Evolutionary conservation across 2,797 vertebrate species (phyloP), one percentile per base, ranked within the genome.

Genomic region (Takifugu ocellatus): DNA sequence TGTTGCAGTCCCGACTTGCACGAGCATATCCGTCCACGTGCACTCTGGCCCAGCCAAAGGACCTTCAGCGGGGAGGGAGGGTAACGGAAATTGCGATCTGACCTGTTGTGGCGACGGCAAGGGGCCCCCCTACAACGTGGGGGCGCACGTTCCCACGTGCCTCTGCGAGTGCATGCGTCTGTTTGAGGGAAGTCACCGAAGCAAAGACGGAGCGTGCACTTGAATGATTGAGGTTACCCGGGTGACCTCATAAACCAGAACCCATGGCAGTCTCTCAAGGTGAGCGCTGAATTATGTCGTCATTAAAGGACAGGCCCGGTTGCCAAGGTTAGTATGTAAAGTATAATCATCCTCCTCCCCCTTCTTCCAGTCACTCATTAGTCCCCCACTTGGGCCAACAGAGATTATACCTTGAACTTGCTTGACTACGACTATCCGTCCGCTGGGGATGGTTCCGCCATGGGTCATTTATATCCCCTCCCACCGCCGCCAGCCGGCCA

Each of bases 301-400:
- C 90, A 92, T 92, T 93, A 92, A 91, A 92, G 91, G 91, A 92
- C 90, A 88, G 85, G 82, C 82, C 84, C 81, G 83, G 87, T 90
- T 90, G 89, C 90, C 91, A 92, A 92, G 91, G 92, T 92, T 92
- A 90, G 90, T 91, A 93, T 92, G 91, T 92, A 92, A 92, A 92
- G 87, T 90, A 89, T 90, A 91, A 91, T 91, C 89, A 88, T 89
- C 88, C 68, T 78, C 87, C 77, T 81, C 82, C 75, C 82, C 82
- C 81, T 84, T 86, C 82, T 81, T 85, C 84, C 89, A 87, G 82
- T 90, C 86, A 75, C 87, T 91, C 89, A 91, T 92, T 91, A 91
- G 88, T 83, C 84, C 83, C 79, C 82, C 79, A 80, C 85, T 87
- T 84, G 85, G 87, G 84, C 86, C 85, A 82, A 76, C 83, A 75